Evolutionary conservation across 2,888 invertebrate genomes (phyloP), one percentile per base, ranked within the genome.

Genomic region (Agrotis exclamationis): DNA sequence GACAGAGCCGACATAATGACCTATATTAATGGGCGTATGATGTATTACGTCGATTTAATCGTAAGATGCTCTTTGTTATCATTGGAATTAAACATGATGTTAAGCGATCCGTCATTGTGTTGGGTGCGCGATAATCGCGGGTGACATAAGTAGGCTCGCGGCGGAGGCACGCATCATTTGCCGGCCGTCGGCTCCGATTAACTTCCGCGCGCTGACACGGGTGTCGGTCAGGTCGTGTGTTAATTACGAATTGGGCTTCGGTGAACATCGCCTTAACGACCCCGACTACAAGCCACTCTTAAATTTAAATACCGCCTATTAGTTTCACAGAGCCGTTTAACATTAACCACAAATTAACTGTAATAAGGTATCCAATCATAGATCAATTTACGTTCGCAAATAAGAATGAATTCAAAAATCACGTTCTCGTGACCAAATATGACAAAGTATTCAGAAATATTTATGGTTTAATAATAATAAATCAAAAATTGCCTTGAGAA

Each of bases 151-250:
- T 91, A 91, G 89, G 88, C 90, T 89, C 88, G 87, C 87, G 85
- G 90, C 86, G 91, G 91, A 85, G 87, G 92, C 91, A 93, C 94
- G 94, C 94, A 94, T 95, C 95, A 94, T 94, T 94, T 94, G 92
- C 91, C 92, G 91, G 85, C 89, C 92, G 94, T 94, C 95, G 82
- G 92, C 81, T 80, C 82, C 90, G 91, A 93, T 95, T 93, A 94
- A 85, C 89, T 89, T 83, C 87, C 88, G 88, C 85, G 81, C 89
- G 85, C 83, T 93, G 94, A 95, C 92, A 90, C 87, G 93, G 93
- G 93, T 94, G 86, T 87, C 87, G 86, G 88, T 83, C 90, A 87
- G 82, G 83, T 84, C 73, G 68, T 74, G 64, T 87, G 88, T 92
- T n/a, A 91, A 93, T 92, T 92, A 92, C 89, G 82, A 89, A 92